Base-by-base conservation (phyloP, 2,113 vertebrate genomes). In the Fregetta grallaria region DNA sequence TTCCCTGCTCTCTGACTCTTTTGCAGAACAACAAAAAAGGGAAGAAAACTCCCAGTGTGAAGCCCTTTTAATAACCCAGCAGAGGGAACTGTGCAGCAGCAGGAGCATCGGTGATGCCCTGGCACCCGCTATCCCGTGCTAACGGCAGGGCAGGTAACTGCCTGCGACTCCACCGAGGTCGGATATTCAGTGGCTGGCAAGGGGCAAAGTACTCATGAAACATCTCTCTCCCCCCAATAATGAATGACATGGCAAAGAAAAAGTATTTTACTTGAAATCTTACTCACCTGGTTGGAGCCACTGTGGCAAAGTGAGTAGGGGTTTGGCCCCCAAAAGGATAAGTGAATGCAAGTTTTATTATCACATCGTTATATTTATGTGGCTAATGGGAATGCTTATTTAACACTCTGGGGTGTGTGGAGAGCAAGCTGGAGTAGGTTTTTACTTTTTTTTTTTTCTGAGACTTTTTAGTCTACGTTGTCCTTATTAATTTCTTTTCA, bases 401-500 rank as follows among this genome's bases (percentile, higher is more conserved):
- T 95, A 94, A 94, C 68, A 86, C 49, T 90, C 65, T 66, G 36
- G 68, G 75, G 49, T 62, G 68, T 44, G 40, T 3, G 10, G 36
- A 93, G 42, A 74, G 12, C 2, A 5, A 88, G 75, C 15, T 80
- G 44, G 40, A 93, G 78, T 30, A 71, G 40, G 42, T 65, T 95
- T 86, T 59, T 22, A 36, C 14, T 38, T 53, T 88, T 80, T 38
- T 38, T 89, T 80, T 40, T 2, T 34, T 44, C 85, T 76, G 49
- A 32, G 68, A 95, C 83, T 92, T 95, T 68, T 96, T 72, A 78
- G 83, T 94, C 56, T 3, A 9, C 72, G 2, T 81, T 74, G 86
- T 92, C 80, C 79, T 93, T 97, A 94, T 96, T 95, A 97, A 97
- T 96, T 92, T 95, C 70, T 86, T 90, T 94, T 88, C 88, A 93